These are phyloP conservation scores for Lucifuga dentata DNA, from an alignment of 2,113 vertebrate species.

Conservation along the genomic window DNA sequence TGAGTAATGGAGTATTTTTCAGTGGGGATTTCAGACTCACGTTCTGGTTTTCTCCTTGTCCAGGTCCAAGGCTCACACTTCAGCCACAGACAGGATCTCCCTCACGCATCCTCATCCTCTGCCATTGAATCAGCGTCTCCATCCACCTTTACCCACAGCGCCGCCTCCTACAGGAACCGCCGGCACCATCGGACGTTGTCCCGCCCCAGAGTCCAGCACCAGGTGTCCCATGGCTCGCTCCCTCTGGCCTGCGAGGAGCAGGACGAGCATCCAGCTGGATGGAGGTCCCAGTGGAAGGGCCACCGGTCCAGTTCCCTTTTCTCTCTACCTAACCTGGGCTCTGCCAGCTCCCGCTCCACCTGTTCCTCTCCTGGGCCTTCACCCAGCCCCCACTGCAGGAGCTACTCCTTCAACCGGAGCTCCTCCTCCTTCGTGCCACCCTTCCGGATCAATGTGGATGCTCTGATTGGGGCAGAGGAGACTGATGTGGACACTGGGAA, in stretches of 20 bases:
- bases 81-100: conserved; percentile 66
- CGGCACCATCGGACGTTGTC: conserved; percentile 54
- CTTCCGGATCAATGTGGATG: conserved; percentile 85
- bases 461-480: conserved; percentile 89
- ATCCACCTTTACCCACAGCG: conserved; percentile 42
- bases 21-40: too few species aligned
- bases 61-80: conserved; percentile 84
- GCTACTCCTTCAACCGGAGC: conserved; percentile 51
- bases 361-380: conserved; percentile 67
- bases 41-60: background rate
- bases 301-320: conserved; percentile 87
- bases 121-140: conserved; percentile 56
- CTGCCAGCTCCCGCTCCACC: conserved; percentile 70
- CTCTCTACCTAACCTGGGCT: conserved; percentile 85
- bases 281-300: conserved; percentile 76
- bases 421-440: conserved; percentile 75
- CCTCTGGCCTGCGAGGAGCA: conserved; percentile 58
- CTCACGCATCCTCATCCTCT: background rate
- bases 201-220: conserved; percentile 49
- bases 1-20: too few species aligned
- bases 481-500: conserved; percentile 94
- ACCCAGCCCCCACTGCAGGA: conserved; percentile 58
- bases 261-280: conserved; percentile 41
- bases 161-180: conserved; percentile 64
- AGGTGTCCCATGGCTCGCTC: conserved; percentile 69